phyloP scores from a whole-genome alignment of 2,888 invertebrate species.

The Ptilodon capucinus region DNA sequence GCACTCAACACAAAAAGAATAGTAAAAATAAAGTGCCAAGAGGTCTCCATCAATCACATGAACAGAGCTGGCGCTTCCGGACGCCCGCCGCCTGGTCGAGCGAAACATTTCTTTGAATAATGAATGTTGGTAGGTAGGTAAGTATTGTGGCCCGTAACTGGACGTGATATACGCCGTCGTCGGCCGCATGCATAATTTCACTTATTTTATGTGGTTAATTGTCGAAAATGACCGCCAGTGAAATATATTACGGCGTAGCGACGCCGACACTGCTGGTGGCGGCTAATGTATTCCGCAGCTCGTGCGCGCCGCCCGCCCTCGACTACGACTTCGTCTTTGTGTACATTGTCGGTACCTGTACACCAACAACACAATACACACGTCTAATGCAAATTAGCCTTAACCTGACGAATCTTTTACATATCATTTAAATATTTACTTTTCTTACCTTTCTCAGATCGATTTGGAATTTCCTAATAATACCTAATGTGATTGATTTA shows the following conservation, averaged over 20 bases:
- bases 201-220: conserved; percentile 83
- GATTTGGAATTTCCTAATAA: not conserved
- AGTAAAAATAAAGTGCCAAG: conserved; percentile 74
- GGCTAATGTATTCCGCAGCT: conserved; percentile 77
- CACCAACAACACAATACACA: conserved; percentile 25
- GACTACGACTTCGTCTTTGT: conserved; percentile 59
- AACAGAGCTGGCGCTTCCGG: conserved; percentile 77
- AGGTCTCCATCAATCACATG: conserved; percentile 79
- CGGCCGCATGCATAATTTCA: conserved; percentile 82
- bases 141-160: conserved; percentile 81
- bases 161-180: conserved; percentile 83
- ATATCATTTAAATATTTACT: conserved; percentile 1
- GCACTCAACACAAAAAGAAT: conserved; percentile 54
- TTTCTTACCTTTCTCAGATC: not conserved
- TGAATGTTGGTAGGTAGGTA: conserved; percentile 79
- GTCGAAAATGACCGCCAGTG: conserved; percentile 82
- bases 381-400: conserved; percentile 35
- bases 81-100: conserved; percentile 71
- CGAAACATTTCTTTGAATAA: conserved; percentile 83
- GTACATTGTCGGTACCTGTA: conserved; percentile 27
- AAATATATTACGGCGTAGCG: conserved; percentile 77
- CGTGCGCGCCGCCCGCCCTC: conserved; percentile 68
- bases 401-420: conserved; percentile 1
- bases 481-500: not conserved
- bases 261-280: conserved; percentile 67